These are phyloP conservation scores for Mohoua ochrocephala DNA, from an alignment of 2,113 vertebrate species.

Conservation along the genomic window DNA sequence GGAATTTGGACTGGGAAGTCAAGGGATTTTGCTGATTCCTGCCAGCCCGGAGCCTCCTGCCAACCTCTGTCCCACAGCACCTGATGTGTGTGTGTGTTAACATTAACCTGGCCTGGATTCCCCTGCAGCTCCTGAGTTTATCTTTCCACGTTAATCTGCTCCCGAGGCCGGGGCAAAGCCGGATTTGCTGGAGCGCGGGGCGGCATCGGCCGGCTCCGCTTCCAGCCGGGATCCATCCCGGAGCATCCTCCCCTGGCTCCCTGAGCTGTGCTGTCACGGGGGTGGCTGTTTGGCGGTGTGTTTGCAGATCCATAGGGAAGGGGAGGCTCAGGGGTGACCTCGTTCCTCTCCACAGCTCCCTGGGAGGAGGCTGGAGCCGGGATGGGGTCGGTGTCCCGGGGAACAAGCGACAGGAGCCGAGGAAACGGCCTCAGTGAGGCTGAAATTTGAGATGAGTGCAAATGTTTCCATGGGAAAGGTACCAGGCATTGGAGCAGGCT, in stretches of 20 bases:
- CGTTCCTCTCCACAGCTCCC: neutral
- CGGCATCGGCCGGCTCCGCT: neutral
- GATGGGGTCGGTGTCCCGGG: neutral
- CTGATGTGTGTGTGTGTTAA: neutral
- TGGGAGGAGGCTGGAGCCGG: neutral
- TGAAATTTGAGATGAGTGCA: neutral
- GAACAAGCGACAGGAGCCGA: neutral
- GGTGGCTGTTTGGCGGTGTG: fast-evolving
- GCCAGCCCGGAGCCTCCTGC: neutral
- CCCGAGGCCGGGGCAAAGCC: neutral
- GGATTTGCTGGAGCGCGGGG: neutral
- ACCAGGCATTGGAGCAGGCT: neutral
- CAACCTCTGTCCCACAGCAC: neutral
- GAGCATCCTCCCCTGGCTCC: neutral
- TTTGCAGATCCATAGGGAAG: neutral
- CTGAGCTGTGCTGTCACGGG: neutral
- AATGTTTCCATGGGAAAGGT: neutral
- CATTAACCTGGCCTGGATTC: neutral
- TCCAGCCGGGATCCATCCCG: fast-evolving
- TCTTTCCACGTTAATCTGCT: neutral
- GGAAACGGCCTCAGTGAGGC: neutral
- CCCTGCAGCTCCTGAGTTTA: neutral
- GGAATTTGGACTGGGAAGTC: neutral
- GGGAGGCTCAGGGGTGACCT: neutral
- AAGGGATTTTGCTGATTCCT: neutral